These are phyloP conservation scores for Paedocypris micromegethes DNA, from an alignment of 2,797 vertebrate species.

Conservation along the genomic window DNA sequence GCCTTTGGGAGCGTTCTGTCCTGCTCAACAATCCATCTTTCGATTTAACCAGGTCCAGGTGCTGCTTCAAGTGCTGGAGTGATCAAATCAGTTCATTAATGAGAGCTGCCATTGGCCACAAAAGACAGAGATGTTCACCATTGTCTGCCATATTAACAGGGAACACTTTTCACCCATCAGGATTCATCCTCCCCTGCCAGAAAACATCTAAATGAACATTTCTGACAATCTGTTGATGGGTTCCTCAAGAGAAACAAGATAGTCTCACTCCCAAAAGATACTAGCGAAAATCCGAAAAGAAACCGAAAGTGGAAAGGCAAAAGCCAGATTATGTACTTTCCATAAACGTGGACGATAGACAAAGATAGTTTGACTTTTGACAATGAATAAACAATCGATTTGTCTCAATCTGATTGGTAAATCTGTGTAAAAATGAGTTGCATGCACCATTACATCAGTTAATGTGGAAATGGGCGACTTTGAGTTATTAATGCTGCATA, in stretches of 20 bases:
- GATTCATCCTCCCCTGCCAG: conserved; percentile 7
- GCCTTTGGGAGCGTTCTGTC: not conserved
- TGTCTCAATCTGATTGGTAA: too few relatives aligned
- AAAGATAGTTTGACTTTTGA: too few relatives aligned
- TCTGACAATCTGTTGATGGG: not conserved
- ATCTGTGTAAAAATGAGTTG: too few relatives aligned
- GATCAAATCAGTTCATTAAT: conserved; percentile 3
- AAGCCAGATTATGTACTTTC: too few relatives aligned
- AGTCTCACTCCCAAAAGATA: not conserved
- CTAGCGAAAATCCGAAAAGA: too few relatives aligned
- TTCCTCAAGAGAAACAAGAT: conserved; percentile 1
- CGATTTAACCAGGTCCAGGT: not conserved
- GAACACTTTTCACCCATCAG: too few relatives aligned
- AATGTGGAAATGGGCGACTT: too few relatives aligned
- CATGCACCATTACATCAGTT: too few relatives aligned
- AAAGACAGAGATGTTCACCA: not conserved
- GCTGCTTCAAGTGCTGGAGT: not conserved
- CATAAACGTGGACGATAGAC: too few relatives aligned
- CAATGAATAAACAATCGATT: too few relatives aligned
- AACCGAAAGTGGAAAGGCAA: too few relatives aligned
- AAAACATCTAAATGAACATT: conserved; percentile 2
- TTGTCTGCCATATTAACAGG: not conserved
- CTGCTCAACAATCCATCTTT: conserved; percentile 8
- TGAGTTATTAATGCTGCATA: too few relatives aligned
- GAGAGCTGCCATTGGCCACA: not conserved